phyloP scores from a whole-genome alignment of 64 coral and sea anemone genomes.

The Stichodactyla helianthus region DNA sequence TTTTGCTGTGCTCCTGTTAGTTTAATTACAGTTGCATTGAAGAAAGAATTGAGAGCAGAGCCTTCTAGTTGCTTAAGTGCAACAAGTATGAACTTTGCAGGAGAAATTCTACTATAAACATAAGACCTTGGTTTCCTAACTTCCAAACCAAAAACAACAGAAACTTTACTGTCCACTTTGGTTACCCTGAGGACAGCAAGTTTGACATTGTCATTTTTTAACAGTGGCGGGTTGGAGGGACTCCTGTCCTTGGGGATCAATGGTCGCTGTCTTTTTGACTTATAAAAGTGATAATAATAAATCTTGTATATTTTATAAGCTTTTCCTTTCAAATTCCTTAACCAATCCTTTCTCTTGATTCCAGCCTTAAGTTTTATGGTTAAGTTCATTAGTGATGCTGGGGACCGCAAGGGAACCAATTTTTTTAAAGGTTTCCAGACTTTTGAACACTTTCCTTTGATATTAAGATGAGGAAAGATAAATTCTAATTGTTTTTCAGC shows the following conservation, averaged over 20 bases:
- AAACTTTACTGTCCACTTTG: constrained; percentile 12
- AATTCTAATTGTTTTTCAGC: neutral
- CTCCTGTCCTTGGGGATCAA: too few species aligned
- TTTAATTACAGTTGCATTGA: constrained; percentile 10
- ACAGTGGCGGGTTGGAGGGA: neutral
- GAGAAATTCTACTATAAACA: constrained; percentile 12
- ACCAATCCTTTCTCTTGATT: constrained; percentile 26
- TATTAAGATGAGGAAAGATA: neutral
- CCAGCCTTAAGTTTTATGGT: constrained; percentile 48
- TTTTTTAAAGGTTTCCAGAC: constrained; percentile 25
- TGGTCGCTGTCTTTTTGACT: too few species aligned
- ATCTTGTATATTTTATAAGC: constrained; percentile 47
- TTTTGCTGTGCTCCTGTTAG: constrained; percentile 9
- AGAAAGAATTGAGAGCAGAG: neutral
- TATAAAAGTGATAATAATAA: neutral
- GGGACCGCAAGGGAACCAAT: neutral
- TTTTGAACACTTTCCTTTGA: constrained; percentile 9
- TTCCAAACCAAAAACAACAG: constrained; percentile 56
- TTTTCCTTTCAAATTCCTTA: constrained; percentile 43
- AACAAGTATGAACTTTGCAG: constrained; percentile 17
- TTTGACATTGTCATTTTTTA: neutral
- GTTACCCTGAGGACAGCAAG: constrained; percentile 8
- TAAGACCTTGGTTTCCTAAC: constrained; percentile 37
- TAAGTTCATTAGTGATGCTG: constrained; percentile 52
- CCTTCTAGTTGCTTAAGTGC: constrained; percentile 7